Conservation (phyloP, 2,797 vertebrate species). For the Remorina albescens region DNA sequence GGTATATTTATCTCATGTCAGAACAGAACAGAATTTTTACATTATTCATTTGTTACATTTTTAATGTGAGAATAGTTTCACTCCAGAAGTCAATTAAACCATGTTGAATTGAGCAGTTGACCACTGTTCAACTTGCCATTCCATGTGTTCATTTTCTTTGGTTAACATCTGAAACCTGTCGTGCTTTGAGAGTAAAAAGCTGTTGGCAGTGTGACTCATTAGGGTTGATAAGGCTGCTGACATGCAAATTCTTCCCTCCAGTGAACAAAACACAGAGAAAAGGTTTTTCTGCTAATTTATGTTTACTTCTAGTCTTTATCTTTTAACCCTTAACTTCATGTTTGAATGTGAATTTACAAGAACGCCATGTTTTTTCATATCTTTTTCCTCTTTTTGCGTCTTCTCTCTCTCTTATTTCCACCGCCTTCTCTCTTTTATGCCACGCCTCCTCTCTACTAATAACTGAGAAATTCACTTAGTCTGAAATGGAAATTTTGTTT, state of each 20-base stretch:
- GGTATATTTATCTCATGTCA: background rate
- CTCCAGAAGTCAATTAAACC: background rate
- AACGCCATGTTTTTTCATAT: background rate
- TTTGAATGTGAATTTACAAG: background rate
- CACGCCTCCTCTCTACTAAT: no score
- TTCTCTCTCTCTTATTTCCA: slow-evolving; percentile 22
- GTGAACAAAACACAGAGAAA: slow-evolving; percentile 18
- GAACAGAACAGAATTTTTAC: no score
- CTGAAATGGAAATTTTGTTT: slow-evolving; percentile 2
- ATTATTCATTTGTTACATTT: background rate
- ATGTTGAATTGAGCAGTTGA: no score
- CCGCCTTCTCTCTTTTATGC: slow-evolving; percentile 13
- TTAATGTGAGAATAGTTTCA: background rate
- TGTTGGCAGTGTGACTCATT: slow-evolving; percentile 60
- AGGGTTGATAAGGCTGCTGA: slow-evolving; percentile 60
- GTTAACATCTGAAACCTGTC: background rate
- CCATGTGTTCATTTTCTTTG: background rate
- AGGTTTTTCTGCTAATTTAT: slow-evolving; percentile 5
- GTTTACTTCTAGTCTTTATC: slow-evolving; percentile 12
- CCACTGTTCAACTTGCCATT: background rate
- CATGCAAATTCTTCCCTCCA: slow-evolving; percentile 68
- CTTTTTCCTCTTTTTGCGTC: slow-evolving; percentile 4
- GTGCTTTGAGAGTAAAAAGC: slow-evolving; percentile 16
- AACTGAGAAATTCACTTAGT: background rate
- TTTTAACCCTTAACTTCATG: background rate